These are phyloP conservation scores for Tromatobia lineatoria DNA, from an alignment of 2,888 invertebrate genomes.

Conservation along the genomic window DNA sequence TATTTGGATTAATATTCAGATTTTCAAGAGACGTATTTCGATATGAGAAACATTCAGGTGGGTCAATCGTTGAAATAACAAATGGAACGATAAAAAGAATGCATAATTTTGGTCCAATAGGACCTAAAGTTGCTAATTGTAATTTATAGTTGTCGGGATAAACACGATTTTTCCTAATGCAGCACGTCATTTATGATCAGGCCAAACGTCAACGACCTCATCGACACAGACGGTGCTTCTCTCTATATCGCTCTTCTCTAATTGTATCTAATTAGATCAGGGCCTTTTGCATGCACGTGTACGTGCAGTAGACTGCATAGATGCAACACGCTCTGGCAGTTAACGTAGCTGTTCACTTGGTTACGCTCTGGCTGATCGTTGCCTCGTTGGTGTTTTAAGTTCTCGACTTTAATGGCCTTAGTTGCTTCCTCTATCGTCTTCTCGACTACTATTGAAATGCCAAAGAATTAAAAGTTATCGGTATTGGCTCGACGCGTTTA, in stretches of 20 bases:
- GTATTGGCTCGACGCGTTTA: background rate
- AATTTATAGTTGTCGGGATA: no score
- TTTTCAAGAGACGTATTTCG: no score
- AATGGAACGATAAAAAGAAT: no score
- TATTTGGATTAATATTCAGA: no score
- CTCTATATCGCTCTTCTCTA: slow-evolving; percentile 44
- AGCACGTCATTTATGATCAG: slow-evolving; percentile 15
- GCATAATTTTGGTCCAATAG: no score
- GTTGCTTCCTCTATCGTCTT: slow-evolving; percentile 10
- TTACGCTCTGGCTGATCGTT: slow-evolving; percentile 29
- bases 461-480: background rate
- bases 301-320: slow-evolving; percentile 13
- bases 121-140: no score
- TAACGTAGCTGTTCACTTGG: slow-evolving; percentile 40
- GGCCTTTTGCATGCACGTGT: slow-evolving; percentile 47
- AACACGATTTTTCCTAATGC: no score
- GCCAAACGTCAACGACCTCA: slow-evolving; percentile 47
- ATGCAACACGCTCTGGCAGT: slow-evolving; percentile 54
- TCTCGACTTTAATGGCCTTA: slow-evolving; percentile 7
- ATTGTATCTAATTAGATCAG: slow-evolving; percentile 63
- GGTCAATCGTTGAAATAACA: no score
- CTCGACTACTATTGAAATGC: background rate
- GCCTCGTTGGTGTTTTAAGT: slow-evolving; percentile 8
- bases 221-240: slow-evolving; percentile 26
- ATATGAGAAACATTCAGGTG: no score